Evolutionary conservation across 2,797 vertebrate genomes (phyloP).

Genomic region (Mus caroli): DNA sequence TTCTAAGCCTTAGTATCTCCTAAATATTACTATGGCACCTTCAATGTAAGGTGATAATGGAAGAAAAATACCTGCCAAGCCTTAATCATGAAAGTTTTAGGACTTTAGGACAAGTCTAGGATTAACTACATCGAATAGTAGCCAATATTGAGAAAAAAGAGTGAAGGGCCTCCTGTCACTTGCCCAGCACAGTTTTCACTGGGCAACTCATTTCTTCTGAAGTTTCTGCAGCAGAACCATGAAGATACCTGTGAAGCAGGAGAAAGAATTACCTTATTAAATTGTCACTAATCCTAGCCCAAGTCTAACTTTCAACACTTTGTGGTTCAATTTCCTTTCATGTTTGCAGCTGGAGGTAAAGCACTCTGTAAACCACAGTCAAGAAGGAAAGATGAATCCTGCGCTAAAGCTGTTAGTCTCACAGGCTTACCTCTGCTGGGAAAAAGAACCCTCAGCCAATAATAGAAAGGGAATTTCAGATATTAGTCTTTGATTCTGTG

Average conservation of each 20-base stretch:
- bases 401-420: conserved; percentile 29
- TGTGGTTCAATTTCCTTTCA: conserved; percentile 43
- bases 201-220: background rate
- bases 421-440: conserved; percentile 3
- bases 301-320: background rate
- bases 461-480: conserved; percentile 54
- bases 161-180: background rate
- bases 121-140: background rate
- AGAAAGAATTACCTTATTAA: conserved; percentile 8
- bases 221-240: background rate
- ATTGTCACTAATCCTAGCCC: background rate
- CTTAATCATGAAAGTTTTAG: background rate
- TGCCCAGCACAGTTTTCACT: background rate
- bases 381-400: conserved; percentile 1
- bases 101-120: background rate
- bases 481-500: conserved; percentile 65
- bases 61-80: background rate
- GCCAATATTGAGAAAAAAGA: background rate
- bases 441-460: conserved; percentile 32
- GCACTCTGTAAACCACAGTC: background rate
- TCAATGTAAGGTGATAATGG: background rate
- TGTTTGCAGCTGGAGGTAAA: conserved; percentile 8
- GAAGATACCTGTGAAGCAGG: background rate
- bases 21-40: background rate
- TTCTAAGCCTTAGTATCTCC: background rate